Evolutionary conservation across 2,888 invertebrate species (phyloP).

Genomic region (Morinoia aosen): DNA sequence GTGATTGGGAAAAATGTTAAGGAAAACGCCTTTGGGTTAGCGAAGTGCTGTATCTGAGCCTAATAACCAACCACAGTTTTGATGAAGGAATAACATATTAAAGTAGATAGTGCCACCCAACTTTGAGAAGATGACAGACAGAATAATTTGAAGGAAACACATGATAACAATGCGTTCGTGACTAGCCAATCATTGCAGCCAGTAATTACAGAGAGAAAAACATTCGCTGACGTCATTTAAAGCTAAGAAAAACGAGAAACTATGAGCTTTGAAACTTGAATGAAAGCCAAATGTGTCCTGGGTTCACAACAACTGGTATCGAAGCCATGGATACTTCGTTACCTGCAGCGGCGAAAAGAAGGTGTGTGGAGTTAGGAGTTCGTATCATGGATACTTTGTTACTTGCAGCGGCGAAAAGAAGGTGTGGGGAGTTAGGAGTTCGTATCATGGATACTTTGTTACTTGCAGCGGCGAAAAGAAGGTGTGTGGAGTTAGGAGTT

Average conservation of each 20-base stretch:
- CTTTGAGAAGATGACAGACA: slow-evolving; percentile 2
- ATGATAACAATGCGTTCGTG: background rate
- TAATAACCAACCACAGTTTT: background rate
- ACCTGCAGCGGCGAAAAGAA: background rate
- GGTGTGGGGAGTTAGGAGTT: background rate
- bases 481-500: background rate
- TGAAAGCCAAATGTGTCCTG: background rate
- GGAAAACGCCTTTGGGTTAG: background rate
- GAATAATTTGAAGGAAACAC: background rate
- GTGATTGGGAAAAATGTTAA: background rate
- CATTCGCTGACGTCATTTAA: background rate
- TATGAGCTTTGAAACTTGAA: background rate
- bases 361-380: background rate
- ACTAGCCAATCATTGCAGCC: background rate
- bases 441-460: too few species aligned
- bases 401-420: background rate
- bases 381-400: background rate
- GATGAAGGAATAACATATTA: background rate
- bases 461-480: background rate
- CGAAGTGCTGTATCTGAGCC: background rate
- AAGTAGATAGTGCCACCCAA: background rate
- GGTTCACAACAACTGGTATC: background rate
- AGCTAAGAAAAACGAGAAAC: background rate
- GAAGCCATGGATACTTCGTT: background rate
- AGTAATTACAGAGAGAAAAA: background rate